Percentiles rank a stretch among this genome's conserved stretches.
These are phyloP conservation scores for Platycheirus albimanus DNA, from an alignment of 2,888 invertebrate genomes.

Conservation along the genomic window DNA sequence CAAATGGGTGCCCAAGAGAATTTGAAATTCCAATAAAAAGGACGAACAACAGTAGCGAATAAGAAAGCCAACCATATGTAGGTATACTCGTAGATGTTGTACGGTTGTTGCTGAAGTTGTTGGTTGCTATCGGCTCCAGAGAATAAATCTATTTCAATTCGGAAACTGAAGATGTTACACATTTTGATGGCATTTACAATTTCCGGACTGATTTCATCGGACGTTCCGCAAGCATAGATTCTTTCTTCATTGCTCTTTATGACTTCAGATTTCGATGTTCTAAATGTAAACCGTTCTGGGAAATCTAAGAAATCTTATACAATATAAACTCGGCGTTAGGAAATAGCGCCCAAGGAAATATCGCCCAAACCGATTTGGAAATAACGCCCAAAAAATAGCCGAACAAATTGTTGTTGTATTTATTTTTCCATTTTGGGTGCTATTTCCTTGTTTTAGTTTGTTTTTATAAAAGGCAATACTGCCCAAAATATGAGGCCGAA, in stretches of 20 bases:
- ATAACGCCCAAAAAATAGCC: too few species aligned
- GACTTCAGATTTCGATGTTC: conserved; percentile 43
- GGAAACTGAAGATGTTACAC: conserved; percentile 51
- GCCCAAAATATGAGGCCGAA: too few species aligned
- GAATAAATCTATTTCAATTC: conserved; percentile 57
- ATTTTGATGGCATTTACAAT: conserved; percentile 58
- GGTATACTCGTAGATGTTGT: too few species aligned
- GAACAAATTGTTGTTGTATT: too few species aligned
- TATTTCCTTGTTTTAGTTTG: too few species aligned
- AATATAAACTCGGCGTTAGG: too few species aligned
- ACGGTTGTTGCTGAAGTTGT: conserved; percentile 26
- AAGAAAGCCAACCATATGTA: not conserved
- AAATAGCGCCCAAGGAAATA: too few species aligned
- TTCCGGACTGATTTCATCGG: conserved; percentile 43
- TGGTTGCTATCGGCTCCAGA: conserved; percentile 48
- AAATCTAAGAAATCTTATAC: too few species aligned
- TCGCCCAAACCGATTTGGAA: too few species aligned
- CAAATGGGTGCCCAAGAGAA: conserved; percentile 24
- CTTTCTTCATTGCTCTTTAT: too few species aligned
- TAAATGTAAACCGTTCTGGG: conserved; percentile 12
- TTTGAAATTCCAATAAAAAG: conserved; percentile 27
- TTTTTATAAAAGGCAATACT: too few species aligned
- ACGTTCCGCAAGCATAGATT: conserved; percentile 23
- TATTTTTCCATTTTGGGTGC: too few species aligned
- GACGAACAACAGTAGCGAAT: not conserved